Percentiles rank a stretch among this genome's conserved stretches.
Conservation (phyloP, 2,888 invertebrate species). For the Tiliacea aurago region DNA sequence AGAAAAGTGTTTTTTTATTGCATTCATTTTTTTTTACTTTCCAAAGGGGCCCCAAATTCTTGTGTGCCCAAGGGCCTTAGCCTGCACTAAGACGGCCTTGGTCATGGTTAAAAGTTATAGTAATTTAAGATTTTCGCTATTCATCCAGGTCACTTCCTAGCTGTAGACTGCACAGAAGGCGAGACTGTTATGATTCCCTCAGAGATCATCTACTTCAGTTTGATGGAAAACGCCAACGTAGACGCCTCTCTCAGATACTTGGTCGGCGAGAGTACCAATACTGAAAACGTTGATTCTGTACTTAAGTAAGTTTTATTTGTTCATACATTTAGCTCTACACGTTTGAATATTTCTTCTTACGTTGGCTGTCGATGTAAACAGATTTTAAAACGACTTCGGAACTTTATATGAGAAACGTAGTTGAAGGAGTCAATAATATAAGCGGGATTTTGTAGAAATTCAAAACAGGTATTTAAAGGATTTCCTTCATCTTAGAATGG, state of each 20-base stretch:
- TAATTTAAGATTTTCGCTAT: not conserved
- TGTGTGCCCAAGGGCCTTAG: no score
- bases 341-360: not conserved
- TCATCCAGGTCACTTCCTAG: conserved; percentile 91
- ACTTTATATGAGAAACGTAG: not conserved
- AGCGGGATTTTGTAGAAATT: not conserved
- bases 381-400: not conserved
- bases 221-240: conserved; percentile 87
- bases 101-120: not conserved
- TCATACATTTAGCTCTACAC: not conserved
- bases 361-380: not conserved
- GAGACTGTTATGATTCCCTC: conserved; percentile 93
- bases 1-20: no score
- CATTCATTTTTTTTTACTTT: no score
- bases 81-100: no score
- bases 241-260: conserved; percentile 85
- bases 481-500: not conserved
- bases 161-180: conserved; percentile 92
- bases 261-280: conserved; percentile 81
- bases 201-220: conserved; percentile 92
- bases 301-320: conserved; percentile 85
- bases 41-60: no score
- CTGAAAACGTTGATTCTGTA: conserved; percentile 89
- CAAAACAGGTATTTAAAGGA: not conserved
- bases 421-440: not conserved